Conservation (phyloP, 2,113 vertebrate genomes). For the Sebastes schlegelii region DNA sequence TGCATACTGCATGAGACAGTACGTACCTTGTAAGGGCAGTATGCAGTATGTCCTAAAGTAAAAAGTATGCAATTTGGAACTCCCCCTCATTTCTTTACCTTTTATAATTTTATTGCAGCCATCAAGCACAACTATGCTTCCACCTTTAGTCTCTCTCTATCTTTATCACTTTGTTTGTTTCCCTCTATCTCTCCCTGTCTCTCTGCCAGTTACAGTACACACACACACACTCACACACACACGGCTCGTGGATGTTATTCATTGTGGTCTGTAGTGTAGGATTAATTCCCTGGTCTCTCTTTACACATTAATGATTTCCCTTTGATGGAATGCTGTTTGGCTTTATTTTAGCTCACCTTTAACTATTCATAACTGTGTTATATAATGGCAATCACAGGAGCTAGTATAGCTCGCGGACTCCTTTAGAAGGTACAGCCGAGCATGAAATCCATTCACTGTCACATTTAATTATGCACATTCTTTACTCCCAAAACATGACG, state of each 20-base stretch:
- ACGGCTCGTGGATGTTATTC: constrained; percentile 48
- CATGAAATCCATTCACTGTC: constrained; percentile 61
- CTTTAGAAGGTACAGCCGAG: constrained; percentile 53
- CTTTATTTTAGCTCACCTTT: constrained; percentile 75
- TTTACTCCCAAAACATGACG: constrained; percentile 33
- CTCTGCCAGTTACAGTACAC: constrained; percentile 10
- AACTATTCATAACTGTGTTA: constrained; percentile 76
- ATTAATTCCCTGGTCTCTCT: constrained; percentile 64
- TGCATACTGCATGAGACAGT: too few species aligned
- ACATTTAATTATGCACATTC: constrained; percentile 64
- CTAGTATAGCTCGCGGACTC: constrained; percentile 12
- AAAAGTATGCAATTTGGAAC: too few species aligned
- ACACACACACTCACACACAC: constrained; percentile 21
- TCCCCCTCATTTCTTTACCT: neutral
- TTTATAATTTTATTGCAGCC: neutral
- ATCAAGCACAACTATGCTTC: neutral
- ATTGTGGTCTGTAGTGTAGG: constrained; percentile 48
- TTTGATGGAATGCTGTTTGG: constrained; percentile 66
- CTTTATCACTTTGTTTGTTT: neutral
- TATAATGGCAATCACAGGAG: constrained; percentile 54
- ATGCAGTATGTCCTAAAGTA: too few species aligned
- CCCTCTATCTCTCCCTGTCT: neutral
- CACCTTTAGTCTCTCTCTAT: neutral
- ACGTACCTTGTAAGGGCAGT: too few species aligned
- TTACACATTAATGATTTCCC: constrained; percentile 76